Percentiles rank a stretch among this genome's conserved stretches.
phyloP scores from a whole-genome alignment of 2,797 vertebrate genomes.

The Malacoraja senta region DNA sequence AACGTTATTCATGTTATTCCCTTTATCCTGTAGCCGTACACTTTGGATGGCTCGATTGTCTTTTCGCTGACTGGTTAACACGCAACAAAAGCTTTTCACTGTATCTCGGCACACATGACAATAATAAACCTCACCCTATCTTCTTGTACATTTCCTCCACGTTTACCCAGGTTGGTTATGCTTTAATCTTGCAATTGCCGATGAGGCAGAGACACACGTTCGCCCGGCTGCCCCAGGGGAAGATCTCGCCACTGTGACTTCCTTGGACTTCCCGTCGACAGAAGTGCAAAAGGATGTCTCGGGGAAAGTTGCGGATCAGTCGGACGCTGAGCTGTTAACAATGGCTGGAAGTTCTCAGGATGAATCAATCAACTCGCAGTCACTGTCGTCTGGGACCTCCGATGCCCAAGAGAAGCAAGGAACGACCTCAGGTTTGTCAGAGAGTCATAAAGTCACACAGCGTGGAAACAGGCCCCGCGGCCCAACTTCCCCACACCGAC shows the following conservation, averaged over 20 bases:
- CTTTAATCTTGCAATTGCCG: slow-evolving; percentile 44
- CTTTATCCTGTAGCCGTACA: too few species aligned
- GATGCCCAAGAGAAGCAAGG: not conserved
- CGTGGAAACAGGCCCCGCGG: too few species aligned
- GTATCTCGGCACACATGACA: too few species aligned
- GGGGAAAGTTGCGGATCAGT: not conserved
- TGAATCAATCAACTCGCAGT: not conserved
- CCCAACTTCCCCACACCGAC: too few species aligned
- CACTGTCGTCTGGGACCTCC: too few species aligned
- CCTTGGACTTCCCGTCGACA: slow-evolving; percentile 47
- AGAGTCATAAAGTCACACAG: too few species aligned
- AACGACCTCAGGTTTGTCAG: not conserved
- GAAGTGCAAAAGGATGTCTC: not conserved
- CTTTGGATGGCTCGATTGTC: too few species aligned
- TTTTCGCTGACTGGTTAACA: too few species aligned
- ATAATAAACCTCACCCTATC: not conserved
- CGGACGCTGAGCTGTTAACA: not conserved
- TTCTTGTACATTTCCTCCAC: slow-evolving; percentile 30
- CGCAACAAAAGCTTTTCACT: too few species aligned
- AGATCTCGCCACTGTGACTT: slow-evolving; percentile 55
- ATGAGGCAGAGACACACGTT: slow-evolving; percentile 53
- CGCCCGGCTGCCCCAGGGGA: slow-evolving; percentile 57
- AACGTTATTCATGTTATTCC: too few species aligned
- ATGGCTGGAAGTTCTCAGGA: not conserved
- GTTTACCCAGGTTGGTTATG: slow-evolving; percentile 52